Base-by-base conservation (phyloP, 2,113 vertebrate species). In the Gymnorhina tibicen region DNA sequence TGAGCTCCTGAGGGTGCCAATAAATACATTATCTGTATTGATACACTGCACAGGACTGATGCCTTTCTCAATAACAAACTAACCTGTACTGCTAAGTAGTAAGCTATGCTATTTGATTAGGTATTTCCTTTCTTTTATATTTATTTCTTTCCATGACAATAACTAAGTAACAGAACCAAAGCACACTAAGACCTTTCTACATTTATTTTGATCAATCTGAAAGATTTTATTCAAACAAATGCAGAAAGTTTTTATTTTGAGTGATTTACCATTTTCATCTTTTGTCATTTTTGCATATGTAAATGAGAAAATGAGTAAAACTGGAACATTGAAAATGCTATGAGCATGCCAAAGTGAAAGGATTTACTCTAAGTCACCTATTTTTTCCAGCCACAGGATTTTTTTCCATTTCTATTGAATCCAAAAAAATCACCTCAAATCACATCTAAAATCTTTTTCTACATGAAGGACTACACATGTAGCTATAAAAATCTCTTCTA, bases 391-490 rank as follows among this genome's bases (percentile, higher is more conserved):
- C 3, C 67, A 75, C 24, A n/a, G 41, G 5, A 32, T 1, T 21
- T n/a, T 37, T 73, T 73, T 42, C 39, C 16, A 47, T 11, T 58
- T 76, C 30, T 15, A 33, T 52, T 67, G 75, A 73, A 80, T 77
- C 50, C 35, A 50, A 7, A 77, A 72, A 52, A 68, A 21, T 16
- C 33, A 70, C 28, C 33, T 58, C 26, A 58, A 93, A 67, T 81
- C 32, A 55, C 24, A 39, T 35, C 27, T 63, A 39, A 39, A 42
- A 59, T 83, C 19, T 32, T 89, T 67, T 44, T 81, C 41, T 42
- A n/a, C 7, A 3, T 42, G 30, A 69, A 63, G 5, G 3, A 32
- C 64, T 77, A 35, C 10, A 39, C 0, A 1, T 26, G 4, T 28
- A 73, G 58, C 16, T 50, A 52, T 23, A 73, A 60, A 81, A 69